phyloP scores from a whole-genome alignment of 2,888 invertebrate species.

The Drosophila prolongata region DNA sequence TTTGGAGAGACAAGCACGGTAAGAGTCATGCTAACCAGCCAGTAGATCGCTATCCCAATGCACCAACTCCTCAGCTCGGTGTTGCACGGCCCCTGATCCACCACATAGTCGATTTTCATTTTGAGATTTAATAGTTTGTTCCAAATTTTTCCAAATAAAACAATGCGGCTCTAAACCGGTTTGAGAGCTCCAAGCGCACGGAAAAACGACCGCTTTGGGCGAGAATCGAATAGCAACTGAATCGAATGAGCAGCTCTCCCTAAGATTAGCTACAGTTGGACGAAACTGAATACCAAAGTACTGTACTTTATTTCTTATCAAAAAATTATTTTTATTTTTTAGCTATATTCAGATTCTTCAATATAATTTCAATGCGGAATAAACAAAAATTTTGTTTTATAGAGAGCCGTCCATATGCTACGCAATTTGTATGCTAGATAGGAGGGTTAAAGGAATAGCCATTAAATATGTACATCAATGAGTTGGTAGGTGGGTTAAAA shows the following conservation, averaged over 20 bases:
- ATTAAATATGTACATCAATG: neutral
- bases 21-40: conserved; percentile 47
- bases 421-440: neutral
- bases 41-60: conserved; percentile 66
- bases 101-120: conserved; percentile 69
- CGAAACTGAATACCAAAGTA: conserved; percentile 1
- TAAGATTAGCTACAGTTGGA: conserved; percentile 17
- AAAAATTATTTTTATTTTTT: neutral
- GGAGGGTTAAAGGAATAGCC: neutral
- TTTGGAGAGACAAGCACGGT: conserved; percentile 55
- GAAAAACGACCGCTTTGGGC: conserved; percentile 32
- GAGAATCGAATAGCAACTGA: conserved; percentile 26
- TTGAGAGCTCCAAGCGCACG: neutral
- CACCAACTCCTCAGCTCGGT: conserved; percentile 69
- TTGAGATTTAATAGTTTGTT: conserved; percentile 12
- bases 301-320: neutral
- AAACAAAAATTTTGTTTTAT: too few relatives aligned
- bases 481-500: neutral
- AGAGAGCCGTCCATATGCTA: neutral
- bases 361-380: too few relatives aligned
- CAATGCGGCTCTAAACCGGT: conserved; percentile 24
- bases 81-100: conserved; percentile 70
- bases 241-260: neutral
- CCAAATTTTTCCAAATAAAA: conserved; percentile 5
- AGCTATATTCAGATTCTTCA: too few relatives aligned